Conservation (phyloP, 1,140 invertebrate species). For the Drosophila malerkotliana region DNA sequence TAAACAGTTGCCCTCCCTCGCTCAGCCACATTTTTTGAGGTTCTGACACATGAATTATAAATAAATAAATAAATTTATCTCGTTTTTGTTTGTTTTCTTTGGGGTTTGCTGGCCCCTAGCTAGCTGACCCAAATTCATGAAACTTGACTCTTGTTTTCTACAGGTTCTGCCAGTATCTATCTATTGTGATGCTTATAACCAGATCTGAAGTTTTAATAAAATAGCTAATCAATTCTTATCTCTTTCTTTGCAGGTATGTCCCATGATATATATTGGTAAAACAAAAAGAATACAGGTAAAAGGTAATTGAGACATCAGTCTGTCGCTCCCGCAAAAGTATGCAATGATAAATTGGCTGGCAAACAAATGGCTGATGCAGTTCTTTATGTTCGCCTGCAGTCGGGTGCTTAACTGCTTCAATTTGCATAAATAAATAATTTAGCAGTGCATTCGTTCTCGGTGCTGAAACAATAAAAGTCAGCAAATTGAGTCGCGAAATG, state of each 20-base stretch:
- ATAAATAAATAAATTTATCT: slow-evolving; percentile 25
- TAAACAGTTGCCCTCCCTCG: slow-evolving; percentile 49
- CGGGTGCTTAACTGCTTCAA: slow-evolving; percentile 71
- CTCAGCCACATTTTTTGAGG: slow-evolving; percentile 1
- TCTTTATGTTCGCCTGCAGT: slow-evolving; percentile 37
- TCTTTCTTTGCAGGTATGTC: slow-evolving; percentile 56
- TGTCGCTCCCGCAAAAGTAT: slow-evolving; percentile 63
- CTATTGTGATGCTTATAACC: slow-evolving; percentile 26
- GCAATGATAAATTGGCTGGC: slow-evolving; percentile 70
- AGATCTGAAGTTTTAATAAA: slow-evolving; percentile 8
- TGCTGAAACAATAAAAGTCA: slow-evolving; percentile 68
- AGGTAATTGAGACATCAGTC: slow-evolving; percentile 66
- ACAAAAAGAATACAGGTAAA: not conserved
- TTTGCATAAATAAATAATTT: slow-evolving; percentile 82
- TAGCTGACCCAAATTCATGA: slow-evolving; percentile 64
- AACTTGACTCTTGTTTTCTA: slow-evolving; percentile 69
- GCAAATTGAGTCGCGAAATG: slow-evolving; percentile 77
- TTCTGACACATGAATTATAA: slow-evolving; percentile 33
- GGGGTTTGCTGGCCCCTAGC: slow-evolving; percentile 17
- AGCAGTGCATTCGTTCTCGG: slow-evolving; percentile 51
- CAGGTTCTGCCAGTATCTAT: slow-evolving; percentile 49
- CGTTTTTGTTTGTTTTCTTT: slow-evolving; percentile 29
- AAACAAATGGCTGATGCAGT: slow-evolving; percentile 60
- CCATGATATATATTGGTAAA: not conserved
- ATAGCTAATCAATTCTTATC: slow-evolving; percentile 23